Percentiles rank a stretch among this genome's conserved stretches.
Conservation (phyloP, 2,888 invertebrate genomes). For the Muschampia plurimacula region DNA sequence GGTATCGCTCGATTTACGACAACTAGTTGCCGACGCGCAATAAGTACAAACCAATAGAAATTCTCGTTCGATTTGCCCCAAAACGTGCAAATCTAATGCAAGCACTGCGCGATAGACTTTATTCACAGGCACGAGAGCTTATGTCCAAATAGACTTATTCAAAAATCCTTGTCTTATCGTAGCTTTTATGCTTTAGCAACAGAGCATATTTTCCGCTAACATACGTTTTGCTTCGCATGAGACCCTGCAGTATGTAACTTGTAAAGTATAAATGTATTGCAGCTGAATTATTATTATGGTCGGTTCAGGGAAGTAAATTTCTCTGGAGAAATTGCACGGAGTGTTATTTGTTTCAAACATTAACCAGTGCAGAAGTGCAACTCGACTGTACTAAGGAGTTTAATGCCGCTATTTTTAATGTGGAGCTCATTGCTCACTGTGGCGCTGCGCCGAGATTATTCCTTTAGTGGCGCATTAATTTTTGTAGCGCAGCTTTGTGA, state of each 20-base stretch:
- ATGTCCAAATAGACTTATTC: constrained; percentile 6
- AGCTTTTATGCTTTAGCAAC: constrained; percentile 1
- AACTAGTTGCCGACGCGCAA: constrained; percentile 38
- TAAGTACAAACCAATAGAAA: constrained; percentile 45
- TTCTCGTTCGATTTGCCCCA: constrained; percentile 5
- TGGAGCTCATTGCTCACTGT: constrained; percentile 20
- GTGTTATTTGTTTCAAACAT: constrained; percentile 36
- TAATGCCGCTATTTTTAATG: constrained; percentile 30
- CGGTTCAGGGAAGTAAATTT: constrained; percentile 41
- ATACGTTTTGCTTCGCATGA: constrained; percentile 15
- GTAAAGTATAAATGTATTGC: constrained; percentile 45
- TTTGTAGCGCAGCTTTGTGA: constrained; percentile 29
- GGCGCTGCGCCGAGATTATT: constrained; percentile 29
- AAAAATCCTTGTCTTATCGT: constrained; percentile 1
- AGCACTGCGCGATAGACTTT: not conserved
- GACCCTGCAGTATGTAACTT: constrained; percentile 24
- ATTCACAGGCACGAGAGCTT: not conserved
- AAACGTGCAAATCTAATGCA: constrained; percentile 18
- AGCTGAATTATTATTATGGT: constrained; percentile 44
- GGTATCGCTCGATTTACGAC: constrained; percentile 24
- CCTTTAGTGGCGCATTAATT: constrained; percentile 29
- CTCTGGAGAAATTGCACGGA: constrained; percentile 45
- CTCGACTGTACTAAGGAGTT: constrained; percentile 28
- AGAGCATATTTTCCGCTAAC: constrained; percentile 25
- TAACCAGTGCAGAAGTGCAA: constrained; percentile 30